A percentile compares a stretch with the other conserved stretches of the same genome.
phyloP scores from a whole-genome alignment of 1,140 invertebrate genomes.

The Drosophila arawakana region DNA sequence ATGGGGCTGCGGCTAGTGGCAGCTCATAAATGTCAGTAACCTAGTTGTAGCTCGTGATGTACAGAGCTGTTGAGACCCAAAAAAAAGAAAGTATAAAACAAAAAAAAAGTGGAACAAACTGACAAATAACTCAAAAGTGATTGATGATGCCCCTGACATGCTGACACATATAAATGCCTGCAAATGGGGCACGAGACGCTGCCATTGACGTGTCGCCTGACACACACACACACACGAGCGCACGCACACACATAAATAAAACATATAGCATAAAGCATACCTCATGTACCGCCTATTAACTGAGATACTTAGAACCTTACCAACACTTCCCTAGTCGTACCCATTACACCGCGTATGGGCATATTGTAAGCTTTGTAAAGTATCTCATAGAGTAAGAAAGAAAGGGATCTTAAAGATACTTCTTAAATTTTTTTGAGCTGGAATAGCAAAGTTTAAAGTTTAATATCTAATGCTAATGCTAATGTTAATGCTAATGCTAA shows the following conservation, averaged over 20 bases:
- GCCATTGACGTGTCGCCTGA: conserved; percentile 62
- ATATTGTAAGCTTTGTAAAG: no score
- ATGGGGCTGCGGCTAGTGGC: conserved; percentile 50
- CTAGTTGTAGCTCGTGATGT: conserved; percentile 25
- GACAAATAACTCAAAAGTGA: conserved; percentile 81
- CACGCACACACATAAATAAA: conserved; percentile 1
- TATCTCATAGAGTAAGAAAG: no score
- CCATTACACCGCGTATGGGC: no score
- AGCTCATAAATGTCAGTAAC: conserved; percentile 71
- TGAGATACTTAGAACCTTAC: conserved; percentile 27
- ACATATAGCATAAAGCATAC: conserved; percentile 22
- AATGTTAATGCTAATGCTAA: no score
- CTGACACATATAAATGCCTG: conserved; percentile 79
- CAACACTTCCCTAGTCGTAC: not conserved
- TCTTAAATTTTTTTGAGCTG: no score
- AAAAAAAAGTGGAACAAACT: conserved; percentile 43
- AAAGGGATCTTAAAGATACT: no score
- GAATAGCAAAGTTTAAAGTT: no score
- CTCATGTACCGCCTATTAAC: conserved; percentile 42
- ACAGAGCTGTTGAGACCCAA: conserved; percentile 21
- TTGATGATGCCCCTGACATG: conserved; percentile 76
- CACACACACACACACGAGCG: conserved; percentile 4
- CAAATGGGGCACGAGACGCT: conserved; percentile 73
- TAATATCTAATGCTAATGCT: no score
- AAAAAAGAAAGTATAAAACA: not conserved